These are phyloP conservation scores for Archivesica marissinica DNA, from an alignment of 1,140 invertebrate genomes.

Conservation along the genomic window DNA sequence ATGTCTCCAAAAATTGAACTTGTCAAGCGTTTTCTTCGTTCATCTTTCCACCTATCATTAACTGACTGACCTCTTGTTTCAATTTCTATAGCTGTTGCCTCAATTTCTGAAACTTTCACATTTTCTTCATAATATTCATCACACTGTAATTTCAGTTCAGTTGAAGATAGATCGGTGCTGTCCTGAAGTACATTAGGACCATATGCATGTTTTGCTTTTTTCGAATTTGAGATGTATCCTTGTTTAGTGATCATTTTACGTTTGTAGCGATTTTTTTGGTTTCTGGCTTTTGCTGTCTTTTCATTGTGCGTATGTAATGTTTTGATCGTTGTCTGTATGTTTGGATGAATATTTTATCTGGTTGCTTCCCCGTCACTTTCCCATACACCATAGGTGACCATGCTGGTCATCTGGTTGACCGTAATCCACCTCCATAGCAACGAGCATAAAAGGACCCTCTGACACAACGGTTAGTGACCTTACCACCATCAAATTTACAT, in stretches of 20 bases:
- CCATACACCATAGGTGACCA: slow-evolving; percentile 60
- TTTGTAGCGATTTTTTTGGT: background rate
- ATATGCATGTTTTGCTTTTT: slow-evolving; percentile 17
- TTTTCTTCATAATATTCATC: background rate
- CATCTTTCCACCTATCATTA: slow-evolving; percentile 18
- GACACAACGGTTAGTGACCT: slow-evolving; percentile 43
- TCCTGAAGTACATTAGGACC: slow-evolving; percentile 9
- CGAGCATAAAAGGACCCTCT: slow-evolving; percentile 47
- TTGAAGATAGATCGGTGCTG: background rate
- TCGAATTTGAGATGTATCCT: too few species aligned
- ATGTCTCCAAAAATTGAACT: slow-evolving; percentile 41
- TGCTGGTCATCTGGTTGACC: slow-evolving; percentile 46
- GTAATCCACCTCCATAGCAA: slow-evolving; percentile 45
- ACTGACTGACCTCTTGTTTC: slow-evolving; percentile 12
- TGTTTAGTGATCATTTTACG: slow-evolving; percentile 8
- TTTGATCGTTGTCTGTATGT: slow-evolving; percentile 14
- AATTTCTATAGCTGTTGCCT: background rate
- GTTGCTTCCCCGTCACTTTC: background rate
- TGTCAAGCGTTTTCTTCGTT: slow-evolving; percentile 19
- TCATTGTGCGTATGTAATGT: background rate
- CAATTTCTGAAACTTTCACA: background rate
- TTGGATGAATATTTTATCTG: slow-evolving; percentile 14
- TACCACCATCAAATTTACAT: slow-evolving; percentile 62
- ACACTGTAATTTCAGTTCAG: slow-evolving; percentile 11
- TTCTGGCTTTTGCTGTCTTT: background rate